Conservation (phyloP, 2,888 invertebrate species). For the Lasioglossum malachurum region DNA sequence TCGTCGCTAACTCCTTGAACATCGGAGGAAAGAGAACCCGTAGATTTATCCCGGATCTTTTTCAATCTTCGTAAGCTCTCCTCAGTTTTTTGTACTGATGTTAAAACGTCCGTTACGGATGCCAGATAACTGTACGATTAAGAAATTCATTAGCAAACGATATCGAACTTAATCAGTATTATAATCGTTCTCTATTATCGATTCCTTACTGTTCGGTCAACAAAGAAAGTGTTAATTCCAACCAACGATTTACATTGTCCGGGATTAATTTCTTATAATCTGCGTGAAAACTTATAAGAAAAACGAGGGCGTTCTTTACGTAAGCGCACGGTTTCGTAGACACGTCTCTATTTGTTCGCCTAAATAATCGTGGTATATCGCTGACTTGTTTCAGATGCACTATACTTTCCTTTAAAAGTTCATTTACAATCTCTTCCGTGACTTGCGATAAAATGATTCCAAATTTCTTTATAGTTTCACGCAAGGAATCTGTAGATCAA, state of each 20-base stretch:
- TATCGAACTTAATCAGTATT: constrained; percentile 1
- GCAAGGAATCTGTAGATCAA: constrained; percentile 69
- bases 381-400: constrained; percentile 92
- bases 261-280: constrained; percentile 85
- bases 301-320: constrained; percentile 88
- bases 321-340: constrained; percentile 94
- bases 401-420: constrained; percentile 85
- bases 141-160: neutral
- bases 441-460: constrained; percentile 77
- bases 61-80: constrained; percentile 96
- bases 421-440: constrained; percentile 83
- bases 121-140: constrained; percentile 87
- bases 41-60: constrained; percentile 90
- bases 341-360: constrained; percentile 95
- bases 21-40: constrained; percentile 84
- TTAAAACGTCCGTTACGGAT: constrained; percentile 94
- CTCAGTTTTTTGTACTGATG: constrained; percentile 97
- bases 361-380: constrained; percentile 96
- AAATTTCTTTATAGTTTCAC: constrained; percentile 69
- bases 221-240: constrained; percentile 84
- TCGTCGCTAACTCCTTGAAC: constrained; percentile 92
- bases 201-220: constrained; percentile 86
- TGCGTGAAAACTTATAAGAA: constrained; percentile 87
- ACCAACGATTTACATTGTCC: constrained; percentile 83
- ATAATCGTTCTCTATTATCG: constrained; percentile 4